Base-by-base conservation (phyloP, 2,797 vertebrate species). In the Gobionotothen gibberifrons region DNA sequence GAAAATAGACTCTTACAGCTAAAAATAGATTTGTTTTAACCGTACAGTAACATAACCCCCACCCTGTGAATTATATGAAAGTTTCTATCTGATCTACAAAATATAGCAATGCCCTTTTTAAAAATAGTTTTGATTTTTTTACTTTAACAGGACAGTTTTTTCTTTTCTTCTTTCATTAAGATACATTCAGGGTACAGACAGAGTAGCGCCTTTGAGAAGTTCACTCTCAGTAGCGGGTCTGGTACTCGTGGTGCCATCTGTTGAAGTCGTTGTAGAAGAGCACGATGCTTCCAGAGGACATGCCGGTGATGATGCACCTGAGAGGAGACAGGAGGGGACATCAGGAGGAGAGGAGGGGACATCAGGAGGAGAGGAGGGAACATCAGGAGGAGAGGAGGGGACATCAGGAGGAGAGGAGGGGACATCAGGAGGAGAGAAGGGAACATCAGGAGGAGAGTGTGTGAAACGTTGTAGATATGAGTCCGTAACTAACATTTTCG, bases 221-320 rank as follows among this genome's bases (percentile, higher is more conserved):
- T 79, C 90, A 87, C 83, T 75, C 51, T 99, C 94, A 99, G 94
- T 98, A 99, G 85, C 97, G 93, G 72, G 96, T 99, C 77, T 98
- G 98, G 93, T 98, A 98, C 90, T 99, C 98, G 0, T 98, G 97
- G 81, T 99, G 97, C 98, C 98, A 99, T 72, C 96, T 95, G 91
- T 98, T 98, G 88, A 99, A 99, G 87, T 99, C 97, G 3, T 98
- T 99, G 95, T 99, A 98, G 92, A 99, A 99, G 66, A 99, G 96
- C n/a, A 99, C 98, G 39, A 99, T 99, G 88, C 98, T 99, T 44
- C 98, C 98, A 0, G 98, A 99, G 0, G 97, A 96, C 98, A 99
- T 99, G 77, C 98, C 98, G 0, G 97, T 96, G 82, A 99, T 97
- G 87, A 99, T 95, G 82, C 97, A 98, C 96, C 98, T 99, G 4